Evolutionary conservation across 2,113 vertebrate genomes (phyloP).

Genomic region (Corapipo altera): DNA sequence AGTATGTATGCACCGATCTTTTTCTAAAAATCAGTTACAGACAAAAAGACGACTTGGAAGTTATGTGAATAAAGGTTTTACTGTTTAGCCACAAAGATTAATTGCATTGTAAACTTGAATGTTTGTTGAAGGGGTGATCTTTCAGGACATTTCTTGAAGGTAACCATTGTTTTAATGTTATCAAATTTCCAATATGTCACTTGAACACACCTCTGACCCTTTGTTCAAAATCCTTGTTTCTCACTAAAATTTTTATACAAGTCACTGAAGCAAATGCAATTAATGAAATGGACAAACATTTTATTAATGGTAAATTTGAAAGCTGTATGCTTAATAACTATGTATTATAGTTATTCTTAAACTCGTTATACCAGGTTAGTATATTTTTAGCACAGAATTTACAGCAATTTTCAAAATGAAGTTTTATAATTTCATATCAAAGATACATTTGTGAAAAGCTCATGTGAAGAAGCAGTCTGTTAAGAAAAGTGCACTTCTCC

Average conservation of each 20-base stretch:
- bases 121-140: background rate
- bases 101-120: background rate
- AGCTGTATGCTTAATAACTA: background rate
- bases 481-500: background rate
- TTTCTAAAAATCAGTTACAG: background rate
- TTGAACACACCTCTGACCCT: background rate
- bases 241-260: background rate
- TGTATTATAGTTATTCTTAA: background rate
- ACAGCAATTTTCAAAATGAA: background rate
- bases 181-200: background rate
- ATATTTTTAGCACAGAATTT: background rate
- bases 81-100: background rate
- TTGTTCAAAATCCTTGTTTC: background rate
- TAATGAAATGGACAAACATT: background rate
- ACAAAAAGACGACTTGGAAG: background rate
- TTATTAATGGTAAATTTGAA: background rate
- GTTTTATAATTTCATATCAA: background rate
- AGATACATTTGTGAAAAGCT: background rate
- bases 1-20: background rate
- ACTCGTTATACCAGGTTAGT: background rate
- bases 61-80: background rate
- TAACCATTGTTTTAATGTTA: background rate
- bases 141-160: background rate
- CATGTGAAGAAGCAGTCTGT: background rate
- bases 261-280: background rate